Base-by-base conservation (phyloP, 2,113 vertebrate genomes). In the Coptodon bakossiorum region DNA sequence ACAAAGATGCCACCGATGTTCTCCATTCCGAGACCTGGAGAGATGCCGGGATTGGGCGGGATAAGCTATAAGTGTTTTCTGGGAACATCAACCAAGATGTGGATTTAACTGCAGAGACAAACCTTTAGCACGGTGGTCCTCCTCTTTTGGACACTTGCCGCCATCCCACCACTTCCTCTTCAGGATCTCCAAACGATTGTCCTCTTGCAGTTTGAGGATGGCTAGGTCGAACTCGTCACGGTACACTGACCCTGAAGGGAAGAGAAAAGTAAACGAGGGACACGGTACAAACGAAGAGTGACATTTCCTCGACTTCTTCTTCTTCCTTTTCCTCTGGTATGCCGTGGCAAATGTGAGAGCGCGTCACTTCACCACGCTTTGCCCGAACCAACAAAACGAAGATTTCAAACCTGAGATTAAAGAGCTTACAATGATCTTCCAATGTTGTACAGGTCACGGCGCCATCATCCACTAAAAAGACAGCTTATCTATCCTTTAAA, bases 161-260 rank as follows among this genome's bases (percentile, higher is more conserved):
- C 99, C 98, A 84, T 99, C 99, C 99, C 99, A 99, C 99, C 99
- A 99, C 79, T 99, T 99, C 22, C 98, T 96, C 93, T 99, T 99
- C 45, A 99, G 96, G 89, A 99, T 99, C 71, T 99, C 99, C 86
- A 99, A 93, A 29, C 98, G 98, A 95, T 99, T 99, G 95, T 98
- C 99, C 93, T 99, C 99, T 93, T 99, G 99, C 78, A 99, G 92
- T 93, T 98, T 98, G 27, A 99, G 98, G 88, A 99, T 99, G 94
- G 99, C 98, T 93, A 99, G 96, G 95, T 99, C 99, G 79, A 99
- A 99, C 93, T 99, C 99, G 0, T 99, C 98, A 0, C 98, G 97
- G 92, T 99, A 99, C 86, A 97, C 95, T 0, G 99, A 99, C 82
- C 98, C 99, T 99, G 95, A 22, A 83, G 71, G 43, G 85, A 91